Evolutionary conservation across 2,113 vertebrate species (phyloP), one percentile per base, ranked within the genome.

Genomic region (Patagioenas fasciata): DNA sequence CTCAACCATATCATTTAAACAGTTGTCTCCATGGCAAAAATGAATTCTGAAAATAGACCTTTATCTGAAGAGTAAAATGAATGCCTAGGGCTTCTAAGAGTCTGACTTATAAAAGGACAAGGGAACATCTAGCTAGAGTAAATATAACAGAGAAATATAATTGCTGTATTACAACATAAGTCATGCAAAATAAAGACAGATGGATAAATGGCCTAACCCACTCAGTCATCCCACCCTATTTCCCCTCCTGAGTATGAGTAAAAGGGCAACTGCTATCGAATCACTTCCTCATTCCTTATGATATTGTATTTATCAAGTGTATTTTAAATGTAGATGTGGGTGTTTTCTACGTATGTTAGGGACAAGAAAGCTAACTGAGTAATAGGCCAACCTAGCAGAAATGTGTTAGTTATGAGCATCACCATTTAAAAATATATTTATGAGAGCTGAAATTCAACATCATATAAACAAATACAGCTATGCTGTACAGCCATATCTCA

Each of bases 161-260:
- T 34, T 89, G 28, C 54, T 89, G 10, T 72, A 56, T 80, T 85
- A 25, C 60, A 93, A 73, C 47, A 29, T 26, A 72, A 91, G n/a
- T 91, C 40, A 29, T 78, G 48, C 44, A 94, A 94, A 95, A 91
- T 78, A 88, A 85, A 91, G 93, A 95, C 94, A 94, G 93, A 95
- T 96, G 95, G 89, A 25, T 82, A 82, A 80, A 65, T 54, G 25
- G 47, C 56, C 36, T 62, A 62, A 85, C 87, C 87, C 88, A 95
- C 91, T 95, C 93, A 94, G 79, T 66, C 91, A 91, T 88, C 91
- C 85, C 47, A 94, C 85, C 74, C 8, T 82, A 32, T 89, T 81
- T 95, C 71, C 74, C 18, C 36, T 85, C 72, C 47, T 88, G 36
- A 82, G 54, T 47, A 80, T 80, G 80, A 96, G 44, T 83, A 94